Conservation (phyloP, 2,797 vertebrate species). For the Sciurus vulgaris region DNA sequence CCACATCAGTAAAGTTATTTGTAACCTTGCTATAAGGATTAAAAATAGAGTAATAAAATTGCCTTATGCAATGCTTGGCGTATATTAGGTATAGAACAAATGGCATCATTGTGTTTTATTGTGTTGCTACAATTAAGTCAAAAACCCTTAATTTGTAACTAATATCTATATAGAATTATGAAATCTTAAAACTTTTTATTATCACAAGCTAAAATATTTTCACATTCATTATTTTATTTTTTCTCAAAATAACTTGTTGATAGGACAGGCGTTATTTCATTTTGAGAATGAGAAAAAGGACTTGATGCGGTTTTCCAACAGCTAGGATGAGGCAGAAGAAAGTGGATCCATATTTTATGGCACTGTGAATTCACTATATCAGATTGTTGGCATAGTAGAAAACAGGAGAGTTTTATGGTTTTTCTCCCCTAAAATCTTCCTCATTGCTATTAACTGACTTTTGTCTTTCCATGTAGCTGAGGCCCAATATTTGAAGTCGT, state of each 20-base stretch:
- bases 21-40: background rate
- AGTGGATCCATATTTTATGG: background rate
- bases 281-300: background rate
- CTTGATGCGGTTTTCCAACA: background rate
- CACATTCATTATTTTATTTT: background rate
- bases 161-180: conserved; percentile 17
- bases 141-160: conserved; percentile 25
- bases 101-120: conserved; percentile 9
- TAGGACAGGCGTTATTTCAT: background rate
- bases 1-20: background rate
- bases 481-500: background rate
- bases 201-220: background rate
- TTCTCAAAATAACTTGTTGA: background rate
- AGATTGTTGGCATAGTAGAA: background rate
- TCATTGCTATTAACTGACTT: background rate
- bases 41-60: conserved; percentile 14
- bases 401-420: background rate
- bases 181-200: conserved; percentile 44
- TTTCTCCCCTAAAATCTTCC: background rate
- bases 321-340: background rate
- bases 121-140: conserved; percentile 23
- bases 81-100: conserved; percentile 53
- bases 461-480: background rate
- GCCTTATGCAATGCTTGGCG: background rate
- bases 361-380: background rate